Evolutionary conservation across 2,113 vertebrate species (phyloP).

Genomic region (Tetraodon nigroviridis): DNA sequence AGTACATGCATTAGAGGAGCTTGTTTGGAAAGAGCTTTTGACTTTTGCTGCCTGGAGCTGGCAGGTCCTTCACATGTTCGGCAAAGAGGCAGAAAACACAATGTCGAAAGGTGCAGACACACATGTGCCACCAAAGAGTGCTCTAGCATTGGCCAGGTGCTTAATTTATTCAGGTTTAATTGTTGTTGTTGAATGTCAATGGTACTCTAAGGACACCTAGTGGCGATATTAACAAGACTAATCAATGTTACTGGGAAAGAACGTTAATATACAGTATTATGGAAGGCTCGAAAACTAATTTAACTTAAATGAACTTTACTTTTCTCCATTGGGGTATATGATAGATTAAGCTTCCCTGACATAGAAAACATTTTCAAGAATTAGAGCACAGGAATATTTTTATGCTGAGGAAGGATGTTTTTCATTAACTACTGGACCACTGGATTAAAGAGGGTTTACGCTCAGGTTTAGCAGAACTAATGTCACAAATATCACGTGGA

Average conservation of each 20-base stretch:
- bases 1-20: slow-evolving; percentile 73
- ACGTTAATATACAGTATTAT: neutral
- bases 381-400: too few relatives aligned
- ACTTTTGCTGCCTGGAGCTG: slow-evolving; percentile 39
- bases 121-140: slow-evolving; percentile 15
- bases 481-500: slow-evolving; percentile 23
- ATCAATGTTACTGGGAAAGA: neutral
- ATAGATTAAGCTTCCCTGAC: too few relatives aligned
- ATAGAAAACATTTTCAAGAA: too few relatives aligned
- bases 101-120: slow-evolving; percentile 9
- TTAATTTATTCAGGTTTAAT: slow-evolving; percentile 11
- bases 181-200: neutral
- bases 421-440: slow-evolving; percentile 16
- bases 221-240: slow-evolving; percentile 39
- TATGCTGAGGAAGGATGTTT: slow-evolving; percentile 2
- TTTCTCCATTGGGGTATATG: too few relatives aligned
- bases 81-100: slow-evolving; percentile 19
- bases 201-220: slow-evolving; percentile 67
- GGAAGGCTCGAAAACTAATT: neutral
- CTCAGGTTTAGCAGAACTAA: slow-evolving; percentile 22
- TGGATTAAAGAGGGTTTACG: slow-evolving; percentile 16
- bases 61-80: slow-evolving; percentile 21
- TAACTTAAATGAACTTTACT: neutral
- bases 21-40: slow-evolving; percentile 63
- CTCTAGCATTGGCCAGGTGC: slow-evolving; percentile 21